Percentiles rank a stretch among this genome's conserved stretches.
Evolutionary conservation across 2,888 invertebrate species (phyloP).

Genomic region (Eilema sororculum): DNA sequence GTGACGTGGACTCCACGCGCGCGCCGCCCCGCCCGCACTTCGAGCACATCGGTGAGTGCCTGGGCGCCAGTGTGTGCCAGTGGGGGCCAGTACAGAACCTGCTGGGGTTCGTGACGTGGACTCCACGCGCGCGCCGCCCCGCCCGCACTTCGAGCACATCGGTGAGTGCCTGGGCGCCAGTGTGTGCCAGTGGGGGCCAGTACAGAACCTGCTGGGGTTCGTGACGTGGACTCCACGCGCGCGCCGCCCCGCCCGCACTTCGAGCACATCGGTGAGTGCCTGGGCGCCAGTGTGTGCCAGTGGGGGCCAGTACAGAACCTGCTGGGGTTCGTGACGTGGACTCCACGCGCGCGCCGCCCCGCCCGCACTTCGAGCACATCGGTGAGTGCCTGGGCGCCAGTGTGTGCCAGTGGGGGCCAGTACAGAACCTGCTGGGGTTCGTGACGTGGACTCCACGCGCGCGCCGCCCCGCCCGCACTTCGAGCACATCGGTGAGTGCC

Average conservation of each 20-base stretch:
- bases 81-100: too few species aligned
- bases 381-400: too few species aligned
- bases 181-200: too few species aligned
- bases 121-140: conserved; percentile 36
- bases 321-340: conserved; percentile 89
- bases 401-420: too few species aligned
- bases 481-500: conserved; percentile 55
- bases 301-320: too few species aligned
- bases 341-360: conserved; percentile 36
- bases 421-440: conserved; percentile 89
- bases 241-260: conserved; percentile 19
- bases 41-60: conserved; percentile 56
- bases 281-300: too few species aligned
- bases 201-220: conserved; percentile 89
- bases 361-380: conserved; percentile 50
- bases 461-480: conserved; percentile 19
- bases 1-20: conserved; percentile 61
- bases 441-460: conserved; percentile 81
- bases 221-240: conserved; percentile 81
- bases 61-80: not conserved
- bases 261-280: conserved; percentile 55
- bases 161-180: too few species aligned
- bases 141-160: conserved; percentile 50
- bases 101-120: conserved; percentile 89
- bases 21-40: conserved; percentile 16